Percentiles rank a stretch among this genome's conserved stretches.
These are phyloP conservation scores for Trachelipus rathkii DNA, from an alignment of 1,140 invertebrate species.

Conservation along the genomic window DNA sequence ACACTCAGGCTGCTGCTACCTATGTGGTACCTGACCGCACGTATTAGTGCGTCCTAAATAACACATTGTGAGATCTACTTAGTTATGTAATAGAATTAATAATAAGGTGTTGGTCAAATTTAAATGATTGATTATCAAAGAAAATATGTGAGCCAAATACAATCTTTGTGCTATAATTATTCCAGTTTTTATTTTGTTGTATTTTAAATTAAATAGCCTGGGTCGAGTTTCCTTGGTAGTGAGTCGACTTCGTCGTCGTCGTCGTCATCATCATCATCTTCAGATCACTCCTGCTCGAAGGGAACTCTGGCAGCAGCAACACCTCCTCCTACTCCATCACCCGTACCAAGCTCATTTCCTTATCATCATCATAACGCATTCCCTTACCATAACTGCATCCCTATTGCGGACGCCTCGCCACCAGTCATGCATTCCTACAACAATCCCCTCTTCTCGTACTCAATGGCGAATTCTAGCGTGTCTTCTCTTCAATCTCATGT, in stretches of 20 bases:
- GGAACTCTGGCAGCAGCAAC: not conserved
- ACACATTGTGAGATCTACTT: conserved; percentile 8
- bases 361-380: not conserved
- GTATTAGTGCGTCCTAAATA: not conserved
- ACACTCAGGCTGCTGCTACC: conserved; percentile 1
- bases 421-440: not conserved
- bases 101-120: not conserved
- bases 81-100: not conserved
- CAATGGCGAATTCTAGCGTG: not conserved
- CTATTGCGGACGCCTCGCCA: not conserved
- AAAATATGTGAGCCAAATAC: no score
- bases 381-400: not conserved
- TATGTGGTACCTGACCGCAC: conserved; percentile 8
- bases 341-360: not conserved
- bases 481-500: not conserved
- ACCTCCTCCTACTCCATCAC: not conserved
- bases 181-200: not conserved
- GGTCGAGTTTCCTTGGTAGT: not conserved
- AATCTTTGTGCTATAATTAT: no score
- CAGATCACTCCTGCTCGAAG: not conserved
- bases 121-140: no score
- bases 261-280: no score
- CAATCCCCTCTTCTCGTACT: not conserved
- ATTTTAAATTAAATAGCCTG: not conserved
- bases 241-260: not conserved